phyloP scores from a whole-genome alignment of 2,888 invertebrate species.

The Scelioninae gen. 2 region DNA sequence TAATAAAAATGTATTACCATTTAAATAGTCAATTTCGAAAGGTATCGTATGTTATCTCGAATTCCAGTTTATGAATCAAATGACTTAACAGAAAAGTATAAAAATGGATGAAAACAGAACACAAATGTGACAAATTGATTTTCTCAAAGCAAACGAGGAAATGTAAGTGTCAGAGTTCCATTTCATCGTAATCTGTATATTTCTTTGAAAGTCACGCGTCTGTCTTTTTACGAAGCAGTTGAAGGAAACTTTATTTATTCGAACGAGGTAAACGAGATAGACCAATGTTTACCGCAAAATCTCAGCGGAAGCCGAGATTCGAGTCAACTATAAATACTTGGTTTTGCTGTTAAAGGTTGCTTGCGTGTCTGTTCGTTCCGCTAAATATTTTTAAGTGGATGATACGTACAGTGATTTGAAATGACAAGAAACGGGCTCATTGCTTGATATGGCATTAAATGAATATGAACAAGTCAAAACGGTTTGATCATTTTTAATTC shows the following conservation, averaged over 20 bases:
- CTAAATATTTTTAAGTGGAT: too few relatives aligned
- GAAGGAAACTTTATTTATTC: slow-evolving; percentile 51
- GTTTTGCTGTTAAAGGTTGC: too few relatives aligned
- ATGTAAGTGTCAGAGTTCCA: slow-evolving; percentile 33
- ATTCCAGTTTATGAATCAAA: not conserved
- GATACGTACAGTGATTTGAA: too few relatives aligned
- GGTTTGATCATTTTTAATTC: too few relatives aligned
- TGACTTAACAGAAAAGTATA: slow-evolving; percentile 10
- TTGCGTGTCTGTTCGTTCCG: too few relatives aligned
- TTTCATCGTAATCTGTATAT: slow-evolving; percentile 49
- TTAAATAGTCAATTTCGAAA: too few relatives aligned
- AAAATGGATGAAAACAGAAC: slow-evolving; percentile 11
- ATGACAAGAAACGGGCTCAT: too few relatives aligned
- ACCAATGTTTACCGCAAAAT: slow-evolving; percentile 54
- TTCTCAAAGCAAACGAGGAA: slow-evolving; percentile 16
- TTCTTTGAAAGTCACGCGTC: slow-evolving; percentile 53
- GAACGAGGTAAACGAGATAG: slow-evolving; percentile 51
- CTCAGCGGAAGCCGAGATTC: slow-evolving; percentile 40
- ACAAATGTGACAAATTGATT: slow-evolving; percentile 29
- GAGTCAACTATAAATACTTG: slow-evolving; percentile 50
- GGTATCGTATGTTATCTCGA: not conserved
- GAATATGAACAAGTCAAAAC: too few relatives aligned
- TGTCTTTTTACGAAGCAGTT: slow-evolving; percentile 39
- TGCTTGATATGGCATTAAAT: too few relatives aligned
- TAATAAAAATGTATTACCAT: too few relatives aligned